These are phyloP conservation scores for Coracias cyanogaster DNA, from an alignment of 2,797 vertebrate species.

Conservation along the genomic window DNA sequence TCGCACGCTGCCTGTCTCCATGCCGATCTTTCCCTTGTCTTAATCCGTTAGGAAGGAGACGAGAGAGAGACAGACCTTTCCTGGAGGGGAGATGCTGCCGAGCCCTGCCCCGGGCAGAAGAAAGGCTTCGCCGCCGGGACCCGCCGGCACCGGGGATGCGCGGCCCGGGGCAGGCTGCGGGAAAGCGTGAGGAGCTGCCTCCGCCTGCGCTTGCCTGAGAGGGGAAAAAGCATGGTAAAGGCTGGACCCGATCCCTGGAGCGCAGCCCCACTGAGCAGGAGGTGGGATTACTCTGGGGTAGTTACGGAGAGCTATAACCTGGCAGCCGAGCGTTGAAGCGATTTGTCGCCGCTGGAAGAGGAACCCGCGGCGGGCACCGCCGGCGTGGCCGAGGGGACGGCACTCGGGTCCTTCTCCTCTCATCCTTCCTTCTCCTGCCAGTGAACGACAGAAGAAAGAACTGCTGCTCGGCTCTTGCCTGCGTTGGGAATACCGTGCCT, in stretches of 20 bases:
- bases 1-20: background rate
- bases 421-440: background rate
- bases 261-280: slow-evolving; percentile 21
- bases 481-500: slow-evolving; percentile 68
- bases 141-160: background rate
- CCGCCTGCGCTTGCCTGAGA: background rate
- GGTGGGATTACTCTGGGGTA: slow-evolving; percentile 46
- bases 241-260: background rate
- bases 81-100: slow-evolving; percentile 49
- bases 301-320: slow-evolving; percentile 26
- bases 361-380: background rate
- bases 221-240: background rate
- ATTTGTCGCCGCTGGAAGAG: background rate
- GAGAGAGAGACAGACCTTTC: background rate
- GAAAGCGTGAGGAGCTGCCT: slow-evolving; percentile 23
- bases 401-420: background rate
- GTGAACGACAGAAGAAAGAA: background rate
- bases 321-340: background rate
- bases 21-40: slow-evolving; percentile 28
- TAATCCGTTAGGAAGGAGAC: slow-evolving; percentile 60
- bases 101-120: slow-evolving; percentile 53
- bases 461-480: background rate
- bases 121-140: background rate
- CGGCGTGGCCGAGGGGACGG: background rate
- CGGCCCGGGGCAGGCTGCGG: slow-evolving; percentile 40